Conservation (phyloP, 1,140 invertebrate species). For the Drosophila varians region DNA sequence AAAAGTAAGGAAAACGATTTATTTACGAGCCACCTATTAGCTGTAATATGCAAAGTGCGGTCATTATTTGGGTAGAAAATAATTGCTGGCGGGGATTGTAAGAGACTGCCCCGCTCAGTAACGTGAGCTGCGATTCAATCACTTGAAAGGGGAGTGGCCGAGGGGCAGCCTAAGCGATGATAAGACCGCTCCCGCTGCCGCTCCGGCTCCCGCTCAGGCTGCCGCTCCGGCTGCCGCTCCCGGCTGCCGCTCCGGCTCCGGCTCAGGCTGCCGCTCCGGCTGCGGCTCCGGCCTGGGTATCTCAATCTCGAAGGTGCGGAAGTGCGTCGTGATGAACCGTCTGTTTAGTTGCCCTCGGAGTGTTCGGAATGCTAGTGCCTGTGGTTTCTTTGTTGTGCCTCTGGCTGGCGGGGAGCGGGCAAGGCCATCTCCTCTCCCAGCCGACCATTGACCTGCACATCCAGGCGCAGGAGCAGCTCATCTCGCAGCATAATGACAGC, state of each 20-base stretch:
- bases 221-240: no score
- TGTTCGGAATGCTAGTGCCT: slow-evolving; percentile 32
- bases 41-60: slow-evolving; percentile 1
- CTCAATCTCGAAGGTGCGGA: slow-evolving; percentile 40
- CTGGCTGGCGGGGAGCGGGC: slow-evolving; percentile 1
- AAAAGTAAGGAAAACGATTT: background rate
- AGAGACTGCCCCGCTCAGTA: background rate
- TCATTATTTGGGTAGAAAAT: slow-evolving; percentile 4
- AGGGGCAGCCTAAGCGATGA: slow-evolving; percentile 16
- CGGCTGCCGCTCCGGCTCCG: no score
- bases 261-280: no score
- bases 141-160: slow-evolving; percentile 26
- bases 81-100: slow-evolving; percentile 5
- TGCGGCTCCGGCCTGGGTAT: background rate
- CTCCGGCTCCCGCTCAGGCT: slow-evolving; percentile 1
- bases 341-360: slow-evolving; percentile 37
- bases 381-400: slow-evolving; percentile 2
- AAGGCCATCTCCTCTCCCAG: slow-evolving; percentile 48
- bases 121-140: slow-evolving; percentile 41
- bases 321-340: slow-evolving; percentile 56
- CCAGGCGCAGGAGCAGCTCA: slow-evolving; percentile 64
- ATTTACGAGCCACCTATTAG: background rate
- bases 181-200: slow-evolving; percentile 1
- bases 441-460: slow-evolving; percentile 54
- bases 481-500: slow-evolving; percentile 66